Evolutionary conservation across 1,140 invertebrate genomes (phyloP).

Genomic region (Bicyclus anynana): DNA sequence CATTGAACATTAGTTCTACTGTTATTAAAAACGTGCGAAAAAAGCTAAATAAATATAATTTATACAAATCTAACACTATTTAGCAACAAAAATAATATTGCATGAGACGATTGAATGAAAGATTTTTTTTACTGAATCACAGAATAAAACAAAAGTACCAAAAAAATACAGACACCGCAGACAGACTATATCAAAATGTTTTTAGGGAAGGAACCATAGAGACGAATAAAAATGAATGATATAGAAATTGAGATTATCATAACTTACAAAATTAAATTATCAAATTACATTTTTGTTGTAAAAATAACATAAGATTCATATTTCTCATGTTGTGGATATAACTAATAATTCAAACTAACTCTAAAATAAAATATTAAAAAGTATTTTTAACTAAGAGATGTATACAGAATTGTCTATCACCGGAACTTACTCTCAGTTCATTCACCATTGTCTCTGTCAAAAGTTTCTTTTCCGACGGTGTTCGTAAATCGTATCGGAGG

Average conservation of each 20-base stretch:
- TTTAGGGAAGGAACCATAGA: too few relatives aligned
- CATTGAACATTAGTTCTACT: constrained; percentile 29
- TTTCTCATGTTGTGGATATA: too few relatives aligned
- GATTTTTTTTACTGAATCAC: constrained; percentile 35
- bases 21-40: constrained; percentile 25
- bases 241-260: too few relatives aligned
- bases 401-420: constrained; percentile 10
- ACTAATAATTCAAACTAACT: too few relatives aligned
- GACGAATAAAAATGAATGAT: too few relatives aligned
- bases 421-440: constrained; percentile 32
- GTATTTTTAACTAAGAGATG: too few relatives aligned
- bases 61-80: constrained; percentile 39
- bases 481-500: constrained; percentile 69
- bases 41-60: constrained; percentile 48
- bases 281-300: too few relatives aligned
- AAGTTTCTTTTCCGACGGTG: constrained; percentile 64
- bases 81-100: constrained; percentile 53
- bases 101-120: constrained; percentile 47
- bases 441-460: constrained; percentile 48
- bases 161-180: constrained; percentile 14
- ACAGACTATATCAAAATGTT: neutral
- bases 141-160: constrained; percentile 15
- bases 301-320: too few relatives aligned
- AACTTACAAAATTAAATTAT: too few relatives aligned
- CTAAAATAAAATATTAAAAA: too few relatives aligned